These are phyloP conservation scores for Melanotaenia maccullochi DNA, from an alignment of 2,797 vertebrate species.

Conservation along the genomic window DNA sequence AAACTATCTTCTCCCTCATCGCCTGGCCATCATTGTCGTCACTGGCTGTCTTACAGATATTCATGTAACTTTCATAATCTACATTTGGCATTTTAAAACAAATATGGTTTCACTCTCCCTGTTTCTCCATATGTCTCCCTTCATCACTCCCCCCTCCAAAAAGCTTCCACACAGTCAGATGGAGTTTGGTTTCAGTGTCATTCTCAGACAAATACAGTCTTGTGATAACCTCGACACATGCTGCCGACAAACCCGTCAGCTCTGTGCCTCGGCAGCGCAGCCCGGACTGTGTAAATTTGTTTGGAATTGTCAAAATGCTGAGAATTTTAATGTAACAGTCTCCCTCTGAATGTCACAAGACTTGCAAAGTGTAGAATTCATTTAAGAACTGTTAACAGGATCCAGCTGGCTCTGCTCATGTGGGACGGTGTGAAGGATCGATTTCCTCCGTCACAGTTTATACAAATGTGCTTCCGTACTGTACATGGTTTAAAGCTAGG, in stretches of 20 bases:
- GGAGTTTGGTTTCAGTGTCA: slow-evolving; percentile 64
- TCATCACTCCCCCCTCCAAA: background rate
- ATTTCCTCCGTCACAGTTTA: slow-evolving; percentile 78
- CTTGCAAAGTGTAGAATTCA: slow-evolving; percentile 72
- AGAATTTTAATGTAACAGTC: slow-evolving; percentile 70
- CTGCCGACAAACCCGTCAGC: slow-evolving; percentile 57
- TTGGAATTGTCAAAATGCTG: slow-evolving; percentile 76
- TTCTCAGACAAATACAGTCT: slow-evolving; percentile 59
- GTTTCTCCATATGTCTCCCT: slow-evolving; percentile 8
- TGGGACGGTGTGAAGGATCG: slow-evolving; percentile 73
- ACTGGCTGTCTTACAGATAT: slow-evolving; percentile 30
- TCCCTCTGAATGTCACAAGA: slow-evolving; percentile 67
- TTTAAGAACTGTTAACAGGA: slow-evolving; percentile 76
- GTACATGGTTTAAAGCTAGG: slow-evolving; percentile 64
- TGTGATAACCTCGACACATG: slow-evolving; percentile 72
- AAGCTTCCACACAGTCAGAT: slow-evolving; percentile 37
- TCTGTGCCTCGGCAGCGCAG: slow-evolving; percentile 34
- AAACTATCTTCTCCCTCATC: slow-evolving; percentile 11
- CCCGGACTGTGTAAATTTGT: slow-evolving; percentile 66
- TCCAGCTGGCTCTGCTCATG: slow-evolving; percentile 76
- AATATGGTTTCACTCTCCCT: slow-evolving; percentile 42
- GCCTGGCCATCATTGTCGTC: background rate
- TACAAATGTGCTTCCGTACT: slow-evolving; percentile 74
- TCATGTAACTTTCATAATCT: slow-evolving; percentile 20
- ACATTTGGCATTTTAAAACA: slow-evolving; percentile 49